Evolutionary conservation across 2,113 vertebrate species (phyloP).

Genomic region (Gnathonemus longibarbis): DNA sequence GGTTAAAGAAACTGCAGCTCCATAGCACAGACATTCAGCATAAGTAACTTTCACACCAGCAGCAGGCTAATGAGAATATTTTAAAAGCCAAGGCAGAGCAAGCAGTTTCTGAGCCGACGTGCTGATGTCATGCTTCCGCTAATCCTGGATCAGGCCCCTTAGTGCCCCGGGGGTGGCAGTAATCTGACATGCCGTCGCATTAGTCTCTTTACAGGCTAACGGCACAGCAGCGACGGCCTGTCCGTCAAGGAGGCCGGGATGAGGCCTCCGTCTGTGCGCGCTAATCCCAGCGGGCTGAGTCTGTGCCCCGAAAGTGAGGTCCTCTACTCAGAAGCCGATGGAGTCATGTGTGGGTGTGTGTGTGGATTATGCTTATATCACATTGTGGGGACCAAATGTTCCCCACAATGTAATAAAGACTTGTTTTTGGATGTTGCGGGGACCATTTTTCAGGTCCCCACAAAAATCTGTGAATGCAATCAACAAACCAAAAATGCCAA

Average conservation of each 20-base stretch:
- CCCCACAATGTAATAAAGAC: too few relatives aligned
- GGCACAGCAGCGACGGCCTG: background rate
- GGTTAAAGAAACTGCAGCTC: background rate
- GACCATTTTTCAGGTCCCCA: too few relatives aligned
- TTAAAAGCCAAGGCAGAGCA: background rate
- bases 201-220: slow-evolving; percentile 52
- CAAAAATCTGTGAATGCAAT: too few relatives aligned
- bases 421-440: too few relatives aligned
- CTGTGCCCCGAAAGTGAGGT: background rate
- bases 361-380: too few relatives aligned
- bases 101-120: background rate
- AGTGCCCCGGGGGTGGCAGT: slow-evolving; percentile 56
- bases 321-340: background rate
- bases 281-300: background rate
- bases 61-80: background rate
- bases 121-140: background rate
- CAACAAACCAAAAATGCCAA: too few relatives aligned
- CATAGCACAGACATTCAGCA: background rate
- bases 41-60: background rate
- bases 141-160: slow-evolving; percentile 45
- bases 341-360: background rate
- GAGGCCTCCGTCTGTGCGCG: too few relatives aligned
- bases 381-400: too few relatives aligned
- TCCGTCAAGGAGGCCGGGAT: background rate
- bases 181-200: slow-evolving; percentile 64